Evolutionary conservation across 2,113 vertebrate genomes (phyloP).

Genomic region (Chamaea fasciata): DNA sequence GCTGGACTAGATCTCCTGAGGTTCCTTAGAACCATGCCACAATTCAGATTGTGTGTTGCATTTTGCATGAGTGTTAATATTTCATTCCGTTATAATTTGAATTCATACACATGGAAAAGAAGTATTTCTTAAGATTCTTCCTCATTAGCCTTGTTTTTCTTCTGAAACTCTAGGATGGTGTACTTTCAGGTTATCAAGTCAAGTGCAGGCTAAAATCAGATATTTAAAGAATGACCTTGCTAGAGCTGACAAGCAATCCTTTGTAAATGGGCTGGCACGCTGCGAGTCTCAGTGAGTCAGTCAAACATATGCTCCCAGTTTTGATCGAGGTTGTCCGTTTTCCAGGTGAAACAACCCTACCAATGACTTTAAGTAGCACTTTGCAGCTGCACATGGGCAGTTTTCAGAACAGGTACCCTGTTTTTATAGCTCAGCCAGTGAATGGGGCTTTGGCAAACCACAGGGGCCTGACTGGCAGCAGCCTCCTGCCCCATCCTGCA

Average conservation of each 20-base stretch:
- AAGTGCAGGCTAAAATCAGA: neutral
- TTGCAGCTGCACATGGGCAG: neutral
- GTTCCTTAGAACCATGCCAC: neutral
- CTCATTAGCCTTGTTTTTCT: neutral
- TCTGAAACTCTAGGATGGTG: neutral
- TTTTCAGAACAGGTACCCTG: too few species aligned
- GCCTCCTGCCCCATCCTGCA: neutral
- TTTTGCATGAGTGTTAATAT: neutral
- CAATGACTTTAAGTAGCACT: neutral
- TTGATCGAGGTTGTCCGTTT: neutral
- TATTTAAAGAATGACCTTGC: neutral
- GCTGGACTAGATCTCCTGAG: neutral
- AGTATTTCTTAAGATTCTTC: neutral
- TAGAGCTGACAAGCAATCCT: neutral
- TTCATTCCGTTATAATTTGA: neutral
- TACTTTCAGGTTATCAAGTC: neutral
- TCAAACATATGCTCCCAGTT: neutral
- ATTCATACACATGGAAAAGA: neutral
- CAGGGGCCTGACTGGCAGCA: neutral
- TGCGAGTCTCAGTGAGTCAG: neutral
- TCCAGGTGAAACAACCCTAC: neutral
- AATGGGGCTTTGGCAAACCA: neutral
- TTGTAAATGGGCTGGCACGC: neutral
- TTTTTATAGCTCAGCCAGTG: neutral
- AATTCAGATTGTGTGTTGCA: neutral